phyloP scores from a whole-genome alignment of 2,113 vertebrate species.

The Herpailurus yagouaroundi region DNA sequence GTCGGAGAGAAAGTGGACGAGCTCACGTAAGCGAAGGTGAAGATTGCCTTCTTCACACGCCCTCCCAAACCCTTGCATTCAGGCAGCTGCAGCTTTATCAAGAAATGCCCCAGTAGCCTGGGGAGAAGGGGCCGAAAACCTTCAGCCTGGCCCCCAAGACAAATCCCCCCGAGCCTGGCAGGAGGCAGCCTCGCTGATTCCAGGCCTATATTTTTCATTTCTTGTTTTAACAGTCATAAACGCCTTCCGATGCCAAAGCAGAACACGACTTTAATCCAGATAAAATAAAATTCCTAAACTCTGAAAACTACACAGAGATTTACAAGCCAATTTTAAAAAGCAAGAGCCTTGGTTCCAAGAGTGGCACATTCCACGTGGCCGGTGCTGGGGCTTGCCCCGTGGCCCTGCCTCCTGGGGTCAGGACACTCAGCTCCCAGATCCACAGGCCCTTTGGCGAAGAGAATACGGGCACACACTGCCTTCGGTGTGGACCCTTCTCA shows the following conservation, averaged over 20 bases:
- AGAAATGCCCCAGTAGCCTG: not conserved
- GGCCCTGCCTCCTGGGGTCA: conserved; percentile 45
- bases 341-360: conserved; percentile 69
- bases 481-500: not conserved
- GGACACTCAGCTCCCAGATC: not conserved
- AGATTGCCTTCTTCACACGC: not conserved
- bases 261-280: conserved; percentile 86
- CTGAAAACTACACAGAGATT: conserved; percentile 79
- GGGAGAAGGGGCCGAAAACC: not conserved
- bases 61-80: not conserved
- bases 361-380: conserved; percentile 75
- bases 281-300: conserved; percentile 84
- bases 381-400: not conserved
- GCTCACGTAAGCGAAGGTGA: not conserved
- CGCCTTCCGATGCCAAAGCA: conserved; percentile 82
- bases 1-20: too few relatives aligned
- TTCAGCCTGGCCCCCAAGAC: conserved; percentile 59
- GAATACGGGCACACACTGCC: not conserved
- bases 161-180: conserved; percentile 74
- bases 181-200: conserved; percentile 67
- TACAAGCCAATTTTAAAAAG: conserved; percentile 81
- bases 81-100: not conserved
- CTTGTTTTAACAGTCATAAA: conserved; percentile 86
- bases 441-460: not conserved
- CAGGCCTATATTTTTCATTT: conserved; percentile 82